A percentile compares a stretch with the other conserved stretches of the same genome.
phyloP scores from a whole-genome alignment of 2,113 vertebrate genomes.

The Neogobius melanostomus region DNA sequence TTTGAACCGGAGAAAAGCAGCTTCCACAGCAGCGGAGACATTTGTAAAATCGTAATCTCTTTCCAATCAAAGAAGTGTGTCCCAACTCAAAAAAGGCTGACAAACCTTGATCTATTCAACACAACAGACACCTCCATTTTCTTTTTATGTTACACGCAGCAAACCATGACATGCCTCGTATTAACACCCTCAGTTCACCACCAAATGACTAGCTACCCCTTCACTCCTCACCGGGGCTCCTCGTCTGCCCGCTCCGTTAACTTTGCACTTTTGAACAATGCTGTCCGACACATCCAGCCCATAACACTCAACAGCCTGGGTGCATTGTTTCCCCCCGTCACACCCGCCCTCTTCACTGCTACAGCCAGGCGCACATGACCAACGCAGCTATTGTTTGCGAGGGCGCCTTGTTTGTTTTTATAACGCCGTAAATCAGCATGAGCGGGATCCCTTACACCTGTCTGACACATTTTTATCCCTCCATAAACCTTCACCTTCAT shows the following conservation, averaged over 20 bases:
- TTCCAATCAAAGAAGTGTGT: no score
- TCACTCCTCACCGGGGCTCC: not conserved
- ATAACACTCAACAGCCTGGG: not conserved
- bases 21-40: no score
- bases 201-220: not conserved
- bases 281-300: not conserved
- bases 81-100: no score
- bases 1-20: no score
- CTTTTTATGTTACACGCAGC: not conserved
- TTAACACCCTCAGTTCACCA: not conserved
- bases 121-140: not conserved
- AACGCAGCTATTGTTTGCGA: constrained; percentile 16
- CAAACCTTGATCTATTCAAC: no score
- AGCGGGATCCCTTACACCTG: constrained; percentile 48
- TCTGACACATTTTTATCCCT: constrained; percentile 47
- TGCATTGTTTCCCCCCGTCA: not conserved
- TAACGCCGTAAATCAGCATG: constrained; percentile 43
- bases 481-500: constrained; percentile 44
- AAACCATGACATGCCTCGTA: not conserved
- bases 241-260: not conserved
- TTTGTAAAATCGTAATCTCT: no score
- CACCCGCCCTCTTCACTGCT: constrained; percentile 16
- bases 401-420: constrained; percentile 49
- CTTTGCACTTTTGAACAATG: constrained; percentile 1
- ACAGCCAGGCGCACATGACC: not conserved